phyloP scores from a whole-genome alignment of 2,888 invertebrate species.

The Phlogophora meticulosa region DNA sequence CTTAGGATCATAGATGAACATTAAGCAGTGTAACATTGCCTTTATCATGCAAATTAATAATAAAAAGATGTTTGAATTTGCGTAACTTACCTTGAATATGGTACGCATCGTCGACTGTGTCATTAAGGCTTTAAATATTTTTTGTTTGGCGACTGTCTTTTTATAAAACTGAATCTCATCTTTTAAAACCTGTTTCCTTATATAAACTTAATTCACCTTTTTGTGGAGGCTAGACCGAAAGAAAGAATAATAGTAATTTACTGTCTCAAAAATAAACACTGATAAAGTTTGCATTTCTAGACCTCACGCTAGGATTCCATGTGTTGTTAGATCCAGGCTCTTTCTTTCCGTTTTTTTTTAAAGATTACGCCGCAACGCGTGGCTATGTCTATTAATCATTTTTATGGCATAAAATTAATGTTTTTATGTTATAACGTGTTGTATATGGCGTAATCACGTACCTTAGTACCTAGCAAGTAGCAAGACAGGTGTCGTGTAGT shows the following conservation, averaged over 20 bases:
- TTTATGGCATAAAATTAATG: background rate
- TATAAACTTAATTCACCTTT: background rate
- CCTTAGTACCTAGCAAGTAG: background rate
- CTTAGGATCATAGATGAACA: too few species aligned
- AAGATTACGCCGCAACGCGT: background rate
- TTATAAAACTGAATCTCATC: background rate
- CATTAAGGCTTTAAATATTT: conserved; percentile 3
- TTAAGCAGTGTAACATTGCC: background rate
- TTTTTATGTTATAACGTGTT: conserved; percentile 18
- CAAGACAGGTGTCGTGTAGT: conserved; percentile 7
- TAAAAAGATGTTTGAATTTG: conserved; percentile 1
- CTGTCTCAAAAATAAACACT: too few species aligned
- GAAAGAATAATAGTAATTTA: too few species aligned
- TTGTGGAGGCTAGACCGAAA: background rate
- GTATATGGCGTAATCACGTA: background rate
- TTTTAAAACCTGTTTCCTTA: background rate
- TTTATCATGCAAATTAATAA: background rate
- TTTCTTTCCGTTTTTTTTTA: too few species aligned
- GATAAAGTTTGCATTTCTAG: too few species aligned
- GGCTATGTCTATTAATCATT: background rate
- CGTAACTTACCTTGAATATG: conserved; percentile 20
- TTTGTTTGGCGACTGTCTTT: background rate
- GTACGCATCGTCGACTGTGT: conserved; percentile 1
- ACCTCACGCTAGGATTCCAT: too few species aligned
- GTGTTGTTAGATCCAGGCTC: too few species aligned